These are phyloP conservation scores for Drosophila hamatofila DNA, from an alignment of 2,888 invertebrate genomes.

Conservation along the genomic window DNA sequence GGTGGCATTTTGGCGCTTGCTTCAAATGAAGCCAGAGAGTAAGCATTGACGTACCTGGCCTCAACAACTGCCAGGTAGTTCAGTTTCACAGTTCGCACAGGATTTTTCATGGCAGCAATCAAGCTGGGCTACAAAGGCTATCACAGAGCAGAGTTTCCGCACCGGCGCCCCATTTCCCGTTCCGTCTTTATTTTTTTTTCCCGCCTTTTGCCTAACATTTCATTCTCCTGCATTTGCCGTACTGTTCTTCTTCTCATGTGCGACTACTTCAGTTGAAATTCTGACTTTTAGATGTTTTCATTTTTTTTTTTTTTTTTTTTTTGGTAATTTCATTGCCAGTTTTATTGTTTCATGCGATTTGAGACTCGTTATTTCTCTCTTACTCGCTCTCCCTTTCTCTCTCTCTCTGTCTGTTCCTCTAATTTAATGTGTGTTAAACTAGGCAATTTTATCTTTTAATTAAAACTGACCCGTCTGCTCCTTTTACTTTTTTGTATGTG, in stretches of 20 bases:
- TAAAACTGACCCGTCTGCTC: slow-evolving; percentile 70
- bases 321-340: slow-evolving; percentile 72
- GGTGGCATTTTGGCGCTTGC: slow-evolving; percentile 66
- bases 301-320: slow-evolving; percentile 6
- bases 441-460: slow-evolving; percentile 77
- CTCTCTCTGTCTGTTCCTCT: not conserved
- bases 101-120: slow-evolving; percentile 70
- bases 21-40: slow-evolving; percentile 62
- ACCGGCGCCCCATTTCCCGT: slow-evolving; percentile 60
- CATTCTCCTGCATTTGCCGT: slow-evolving; percentile 15
- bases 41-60: slow-evolving; percentile 26
- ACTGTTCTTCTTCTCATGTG: slow-evolving; percentile 17
- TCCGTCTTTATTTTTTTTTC: slow-evolving; percentile 33
- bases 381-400: not conserved
- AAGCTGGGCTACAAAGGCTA: slow-evolving; percentile 67
- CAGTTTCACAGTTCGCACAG: slow-evolving; percentile 22
- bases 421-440: slow-evolving; percentile 39
- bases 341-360: slow-evolving; percentile 74
- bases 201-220: slow-evolving; percentile 14
- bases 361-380: slow-evolving; percentile 46
- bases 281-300: slow-evolving; percentile 46
- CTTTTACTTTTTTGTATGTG: slow-evolving; percentile 27
- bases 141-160: slow-evolving; percentile 61
- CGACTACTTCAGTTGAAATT: slow-evolving; percentile 33
- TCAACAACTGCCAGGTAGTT: slow-evolving; percentile 38